Evolutionary conservation across 2,113 vertebrate species (phyloP), one percentile per base, ranked within the genome.

Genomic region (Tyrannus savana): DNA sequence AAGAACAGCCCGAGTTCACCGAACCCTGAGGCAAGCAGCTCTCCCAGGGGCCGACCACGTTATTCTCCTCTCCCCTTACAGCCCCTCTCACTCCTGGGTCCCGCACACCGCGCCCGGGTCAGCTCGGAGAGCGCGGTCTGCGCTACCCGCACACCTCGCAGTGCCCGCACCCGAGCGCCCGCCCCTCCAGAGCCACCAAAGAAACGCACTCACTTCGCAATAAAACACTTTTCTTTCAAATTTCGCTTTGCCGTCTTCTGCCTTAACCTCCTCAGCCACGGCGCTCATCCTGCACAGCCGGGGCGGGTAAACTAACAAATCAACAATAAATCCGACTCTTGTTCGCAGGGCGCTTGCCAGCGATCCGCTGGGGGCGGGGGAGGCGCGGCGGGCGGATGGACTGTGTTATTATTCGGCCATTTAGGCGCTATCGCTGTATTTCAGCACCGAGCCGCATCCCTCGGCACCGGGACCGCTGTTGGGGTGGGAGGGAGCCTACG

Each of bases 121-220:
- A 24, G 24, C 5, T 31, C 14, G 14, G 25, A 28, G 5, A 63
- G 15, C 10, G 5, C 0, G 14, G 12, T 6, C 33, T 33, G 37
- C 24, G 12, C 1, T 0, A 7, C 46, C 55, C 24, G 28, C 56
- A 14, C 84, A 7, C 9, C 42, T 18, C 2, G 47, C 56, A 2
- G 8, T 0, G n/a, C 39, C 84, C 6, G 23, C 30, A 8, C 25
- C 46, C 41, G 5, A 81, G 13, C 59, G 28, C 0, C 7, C 1
- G n/a, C 14, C 10, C 10, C 50, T 3, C 21, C 37, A 62, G 37
- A 37, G 14, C 4, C 67, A n/a, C 4, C 63, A 19, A 19, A 22
- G 19, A 77, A 67, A 63, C 4, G 1, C 58, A 94, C 96, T 95
- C 89, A 96, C 96, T 31, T 96, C 75, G 44, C 95, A 97, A 30